Base-by-base conservation (phyloP, 2,797 vertebrate genomes). In the Chrysocyon brachyurus region DNA sequence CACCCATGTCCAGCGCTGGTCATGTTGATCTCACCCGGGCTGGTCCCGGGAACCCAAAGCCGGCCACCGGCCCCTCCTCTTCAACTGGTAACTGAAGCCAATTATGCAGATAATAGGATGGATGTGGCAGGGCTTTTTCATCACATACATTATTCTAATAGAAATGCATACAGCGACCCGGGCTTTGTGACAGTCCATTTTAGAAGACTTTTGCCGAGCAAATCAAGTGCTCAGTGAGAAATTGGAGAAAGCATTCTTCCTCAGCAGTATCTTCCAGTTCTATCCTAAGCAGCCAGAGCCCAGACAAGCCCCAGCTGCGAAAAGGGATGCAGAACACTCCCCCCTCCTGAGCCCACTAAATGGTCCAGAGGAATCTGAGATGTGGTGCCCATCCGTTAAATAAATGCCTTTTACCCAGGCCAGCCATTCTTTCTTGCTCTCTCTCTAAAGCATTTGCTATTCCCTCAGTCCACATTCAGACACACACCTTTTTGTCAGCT, bases 401-500 rank as follows among this genome's bases (percentile, higher is more conserved):
- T 77, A 88, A 63, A 79, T 12, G 49, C 49, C 64, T 88, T 61
- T 78, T n/a, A 17, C 72, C 73, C 40, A 17, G 21, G 5, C 77
- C 8, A 4, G 63, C 64, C 52, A 0, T 81, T 81, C 57, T 73
- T 83, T 26, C 75, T 56, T 63, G 12, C 90, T 86, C 57, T 70
- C 87, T 91, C 81, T 72, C 93, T 82, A 83, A 92, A 88, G 85
- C 61, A 10, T 87, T 87, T 63, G 31, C 75, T 70, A 10, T 21
- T 77, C 88, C 78, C 94, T 91, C 68, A 7, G 40, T 82, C 95
- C 84, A 63, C 66, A 28, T 81, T 87, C 93, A 97, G 79, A 93
- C 54, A 24, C 68, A 96, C 28, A 88, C 96, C 96, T 97, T 97
- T 95, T 52, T 94, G 75, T 96, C 88, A 94, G 96, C 96, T 96